Conservation (phyloP, 2,888 invertebrate genomes). For the Asteroscopus sphinx region DNA sequence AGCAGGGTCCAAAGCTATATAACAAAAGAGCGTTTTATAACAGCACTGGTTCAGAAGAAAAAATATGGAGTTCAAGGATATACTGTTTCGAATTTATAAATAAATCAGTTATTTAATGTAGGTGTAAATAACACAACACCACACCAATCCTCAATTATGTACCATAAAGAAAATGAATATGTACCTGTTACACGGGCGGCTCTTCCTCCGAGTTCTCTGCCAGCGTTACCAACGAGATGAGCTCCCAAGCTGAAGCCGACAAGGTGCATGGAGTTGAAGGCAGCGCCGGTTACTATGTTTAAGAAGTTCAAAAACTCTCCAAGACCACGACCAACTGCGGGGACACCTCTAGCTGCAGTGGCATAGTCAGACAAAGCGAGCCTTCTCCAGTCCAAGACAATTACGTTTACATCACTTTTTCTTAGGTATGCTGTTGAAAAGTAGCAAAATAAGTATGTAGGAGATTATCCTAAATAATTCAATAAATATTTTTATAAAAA, state of each 20-base stretch:
- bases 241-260: slow-evolving; percentile 86
- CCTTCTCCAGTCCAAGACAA: slow-evolving; percentile 80
- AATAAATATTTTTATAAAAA: too few relatives aligned
- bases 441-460: too few relatives aligned
- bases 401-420: slow-evolving; percentile 76
- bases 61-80: too few relatives aligned
- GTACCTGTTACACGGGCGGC: slow-evolving; percentile 79
- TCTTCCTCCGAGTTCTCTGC: slow-evolving; percentile 73
- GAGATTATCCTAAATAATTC: too few relatives aligned
- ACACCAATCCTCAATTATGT: too few relatives aligned
- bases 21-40: background rate
- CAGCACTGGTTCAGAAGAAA: too few relatives aligned
- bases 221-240: slow-evolving; percentile 82
- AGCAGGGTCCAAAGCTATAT: slow-evolving; percentile 53
- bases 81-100: too few relatives aligned
- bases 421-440: slow-evolving; percentile 67
- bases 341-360: slow-evolving; percentile 73
- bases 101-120: too few relatives aligned
- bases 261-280: slow-evolving; percentile 74
- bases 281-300: slow-evolving; percentile 67
- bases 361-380: slow-evolving; percentile 70
- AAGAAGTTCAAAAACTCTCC: slow-evolving; percentile 80
- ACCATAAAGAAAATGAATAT: background rate
- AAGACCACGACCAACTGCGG: slow-evolving; percentile 76
- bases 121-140: too few relatives aligned